Evolutionary conservation across 2,888 invertebrate genomes (phyloP), one percentile per base, ranked within the genome.

Genomic region (Philopedon plagiatum): DNA sequence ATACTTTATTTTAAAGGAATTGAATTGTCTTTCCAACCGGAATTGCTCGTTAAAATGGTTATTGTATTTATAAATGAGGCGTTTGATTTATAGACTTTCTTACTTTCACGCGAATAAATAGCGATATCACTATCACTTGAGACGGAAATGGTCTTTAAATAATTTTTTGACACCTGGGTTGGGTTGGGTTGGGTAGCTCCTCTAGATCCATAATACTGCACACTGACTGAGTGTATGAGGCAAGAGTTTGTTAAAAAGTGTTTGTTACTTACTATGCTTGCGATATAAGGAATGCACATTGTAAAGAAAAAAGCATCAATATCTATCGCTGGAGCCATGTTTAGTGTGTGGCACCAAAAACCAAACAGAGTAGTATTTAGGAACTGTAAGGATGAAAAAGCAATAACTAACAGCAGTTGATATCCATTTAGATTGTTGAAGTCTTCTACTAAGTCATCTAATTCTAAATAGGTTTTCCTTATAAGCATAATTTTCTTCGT

Each of bases 341-440:
- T 58, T 18, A 46, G 11, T 11, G 4, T 39, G 2, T 21, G 7
- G 1, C 18, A 37, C 58, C 21, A 58, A 5, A 34, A 2, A 9
- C 15, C 21, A 37, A 37, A 58, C 8, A 58, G 18, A 1, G 15
- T 29, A 2, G 41, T 60, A 60, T 60, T 60, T 26, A 60, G 15
- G 13, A 60, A 8, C 21, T 60, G 60, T 23, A 60, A 2, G 9
- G 60, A 60, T 1, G 60, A 60, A 44, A 44, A 41, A 0, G 39
- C 18, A 18, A 41, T 41, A 8, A 39, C 11, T 18, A 60, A 11
- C 0, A 60, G 29, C 21, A 60, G 5, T 23, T 60, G 60, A 9
- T 60, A 13, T 5, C 60, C 60, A 18, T 60, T 60, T 23, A 41
- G 13, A 19, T 60, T 13, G n/a, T 60, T 41, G 11, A 60, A 60